Evolutionary conservation across 2,888 invertebrate species (phyloP), one percentile per base, ranked within the genome.

Genomic region (Homarus gammarus): DNA sequence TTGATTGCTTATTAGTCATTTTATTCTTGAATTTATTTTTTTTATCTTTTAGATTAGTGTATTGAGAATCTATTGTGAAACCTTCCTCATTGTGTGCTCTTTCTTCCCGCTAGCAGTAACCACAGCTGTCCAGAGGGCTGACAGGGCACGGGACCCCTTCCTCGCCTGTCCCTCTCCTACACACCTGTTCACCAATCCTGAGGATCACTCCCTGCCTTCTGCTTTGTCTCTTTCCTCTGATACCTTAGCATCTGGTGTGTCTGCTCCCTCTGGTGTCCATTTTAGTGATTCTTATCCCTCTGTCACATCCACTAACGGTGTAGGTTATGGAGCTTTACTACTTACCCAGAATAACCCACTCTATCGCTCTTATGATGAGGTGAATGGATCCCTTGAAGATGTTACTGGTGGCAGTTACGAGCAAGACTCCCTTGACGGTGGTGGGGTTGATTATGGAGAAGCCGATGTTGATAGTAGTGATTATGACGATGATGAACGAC

Each of bases 331-430:
- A 3, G 78, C 86, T 40, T 84, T 68, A n/a, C 38, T 78, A 31
- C 68, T 83, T 10, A 84, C 77, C 18, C 91, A 89, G 44, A 87
- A 87, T n/a, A 89, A 91, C 64, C 89, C 91, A 36, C 75, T 91
- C 31, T 91, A 90, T 64, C 86, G 87, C 27, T 92, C 92, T 8
- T 92, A 92, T 56, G 92, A 92, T 77, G 90, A 90, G 31, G 92
- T 92, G 31, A 89, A 89, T 56, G 78, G 84, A 27, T 90, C 90
- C 22, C 72, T 83, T 38, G 90, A 90, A 33, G 87, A 86, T 61
- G 78, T 90, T 18, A 68, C 70, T 6, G 64, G 82, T 72, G 90
- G 82, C 22, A 89, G 83, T 40, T 84, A 49, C 72, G 88, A 89
- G n/a, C 88, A 40, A 38, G 88, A 89, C 33, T 84, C 84, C n/a